Evolutionary conservation across 2,113 vertebrate species (phyloP), one percentile per base, ranked within the genome.

Genomic region (Equus przewalskii): DNA sequence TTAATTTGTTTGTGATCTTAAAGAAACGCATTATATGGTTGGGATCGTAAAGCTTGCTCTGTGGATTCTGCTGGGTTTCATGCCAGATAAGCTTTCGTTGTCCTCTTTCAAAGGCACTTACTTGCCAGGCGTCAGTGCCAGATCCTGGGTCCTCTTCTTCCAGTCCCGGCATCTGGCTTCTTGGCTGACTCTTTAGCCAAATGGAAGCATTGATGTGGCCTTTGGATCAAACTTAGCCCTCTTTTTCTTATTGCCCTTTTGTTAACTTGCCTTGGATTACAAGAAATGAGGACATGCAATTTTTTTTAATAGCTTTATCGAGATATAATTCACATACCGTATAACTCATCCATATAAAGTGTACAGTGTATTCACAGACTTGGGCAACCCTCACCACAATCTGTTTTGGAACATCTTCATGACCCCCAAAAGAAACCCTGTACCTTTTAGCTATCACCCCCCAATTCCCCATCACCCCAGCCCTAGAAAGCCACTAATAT

Each of bases 111-210:
- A 91, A 98, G 94, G 89, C 91, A 41, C 91, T 98, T 96, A 41
- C 91, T 98, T 96, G 96, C 85, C 69, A 96, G 96, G 44, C 87
- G 89, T 88, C 97, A 76, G 95, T 97, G 87, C 95, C 97, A 97
- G 97, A 87, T 73, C 94, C 97, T 88, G 89, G 95, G 94, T 94
- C 89, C n/a, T 96, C 81, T 81, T 97, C 96, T 98, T 97, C 89
- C 73, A 96, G 75, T 89, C 88, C 97, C 96, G 97, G 96, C 97
- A 97, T 98, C 96, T 97, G 97, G 96, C 89, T 98, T 96, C 94
- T 98, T 98, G 98, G 96, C 97, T 98, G 91, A 91, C 83, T 97
- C 84, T 95, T 97, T 49, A 83, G 90, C 96, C 94, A 97, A 89
- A 67, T 98, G 97, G 93, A 96, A 98, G 95, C 96, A 93, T 91